These are phyloP conservation scores for Onthophagus sagittarius DNA, from an alignment of 2,888 invertebrate species.

Conservation along the genomic window DNA sequence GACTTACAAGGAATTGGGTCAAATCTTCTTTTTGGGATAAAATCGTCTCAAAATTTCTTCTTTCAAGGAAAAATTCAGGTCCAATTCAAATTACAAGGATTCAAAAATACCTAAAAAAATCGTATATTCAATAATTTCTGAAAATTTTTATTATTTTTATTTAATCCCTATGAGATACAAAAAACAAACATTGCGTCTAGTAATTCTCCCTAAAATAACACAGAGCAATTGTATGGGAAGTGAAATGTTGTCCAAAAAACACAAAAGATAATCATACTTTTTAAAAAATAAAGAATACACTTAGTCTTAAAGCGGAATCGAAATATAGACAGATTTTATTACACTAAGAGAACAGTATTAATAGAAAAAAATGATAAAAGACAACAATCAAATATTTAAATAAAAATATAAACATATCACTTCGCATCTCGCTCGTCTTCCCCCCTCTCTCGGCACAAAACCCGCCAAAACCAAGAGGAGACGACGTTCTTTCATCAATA, in stretches of 20 bases:
- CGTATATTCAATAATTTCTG: slow-evolving; percentile 36
- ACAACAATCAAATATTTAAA: slow-evolving; percentile 2
- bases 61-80: no score
- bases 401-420: slow-evolving; percentile 35
- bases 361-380: slow-evolving; percentile 27
- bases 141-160: slow-evolving; percentile 53
- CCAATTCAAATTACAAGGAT: background rate
- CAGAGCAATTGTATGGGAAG: slow-evolving; percentile 52
- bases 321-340: no score
- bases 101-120: background rate
- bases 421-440: slow-evolving; percentile 31
- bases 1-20: no score
- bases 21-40: no score
- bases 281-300: slow-evolving; percentile 21
- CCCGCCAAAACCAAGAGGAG: slow-evolving; percentile 9
- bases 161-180: slow-evolving; percentile 60
- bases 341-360: slow-evolving; percentile 8
- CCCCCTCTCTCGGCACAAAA: background rate
- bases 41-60: no score
- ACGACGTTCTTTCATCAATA: slow-evolving; percentile 5
- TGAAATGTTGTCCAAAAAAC: slow-evolving; percentile 40
- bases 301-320: background rate
- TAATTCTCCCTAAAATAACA: slow-evolving; percentile 54
- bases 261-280: slow-evolving; percentile 23
- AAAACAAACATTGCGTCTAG: slow-evolving; percentile 57